Evolutionary conservation across 1,140 invertebrate species (phyloP).

Genomic region (Temnothorax longispinosus): DNA sequence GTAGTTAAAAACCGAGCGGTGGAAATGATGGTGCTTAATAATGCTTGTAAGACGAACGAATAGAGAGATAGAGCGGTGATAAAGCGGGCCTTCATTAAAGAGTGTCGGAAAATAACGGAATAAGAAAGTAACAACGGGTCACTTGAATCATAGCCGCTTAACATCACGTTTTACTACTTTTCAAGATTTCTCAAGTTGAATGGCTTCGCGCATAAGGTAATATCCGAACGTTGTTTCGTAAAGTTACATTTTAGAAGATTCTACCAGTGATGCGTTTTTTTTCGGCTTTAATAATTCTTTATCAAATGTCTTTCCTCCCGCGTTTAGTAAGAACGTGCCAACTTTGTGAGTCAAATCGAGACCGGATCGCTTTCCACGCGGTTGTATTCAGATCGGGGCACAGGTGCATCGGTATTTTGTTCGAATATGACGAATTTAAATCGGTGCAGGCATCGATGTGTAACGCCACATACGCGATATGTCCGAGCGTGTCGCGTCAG

Average conservation of each 20-base stretch:
- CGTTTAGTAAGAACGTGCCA: background rate
- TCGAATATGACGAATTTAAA: conserved; percentile 33
- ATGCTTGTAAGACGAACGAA: conserved; percentile 23
- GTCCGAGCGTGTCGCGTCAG: conserved; percentile 29
- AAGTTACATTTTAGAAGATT: conserved; percentile 3
- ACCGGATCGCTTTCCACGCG: background rate
- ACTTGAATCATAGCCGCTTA: background rate
- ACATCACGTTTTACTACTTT: conserved; percentile 17
- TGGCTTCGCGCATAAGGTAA: background rate
- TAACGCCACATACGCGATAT: conserved; percentile 27
- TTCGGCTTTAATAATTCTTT: conserved; percentile 7
- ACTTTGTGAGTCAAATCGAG: conserved; percentile 6
- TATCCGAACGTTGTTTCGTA: background rate
- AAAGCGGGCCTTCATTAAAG: conserved; percentile 41
- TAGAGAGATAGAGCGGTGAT: conserved; percentile 38
- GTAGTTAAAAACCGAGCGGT: conserved; percentile 17
- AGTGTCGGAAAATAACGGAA: conserved; percentile 26
- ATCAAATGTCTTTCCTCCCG: background rate
- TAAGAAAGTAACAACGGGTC: conserved; percentile 34
- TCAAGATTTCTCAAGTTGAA: background rate
- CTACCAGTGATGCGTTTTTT: background rate
- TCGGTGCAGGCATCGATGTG: background rate
- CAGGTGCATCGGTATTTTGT: background rate
- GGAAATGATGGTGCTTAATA: conserved; percentile 1
- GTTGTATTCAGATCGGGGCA: background rate